Conservation (phyloP, 2,888 invertebrate genomes). For the Sinohyriopsis cumingii region DNA sequence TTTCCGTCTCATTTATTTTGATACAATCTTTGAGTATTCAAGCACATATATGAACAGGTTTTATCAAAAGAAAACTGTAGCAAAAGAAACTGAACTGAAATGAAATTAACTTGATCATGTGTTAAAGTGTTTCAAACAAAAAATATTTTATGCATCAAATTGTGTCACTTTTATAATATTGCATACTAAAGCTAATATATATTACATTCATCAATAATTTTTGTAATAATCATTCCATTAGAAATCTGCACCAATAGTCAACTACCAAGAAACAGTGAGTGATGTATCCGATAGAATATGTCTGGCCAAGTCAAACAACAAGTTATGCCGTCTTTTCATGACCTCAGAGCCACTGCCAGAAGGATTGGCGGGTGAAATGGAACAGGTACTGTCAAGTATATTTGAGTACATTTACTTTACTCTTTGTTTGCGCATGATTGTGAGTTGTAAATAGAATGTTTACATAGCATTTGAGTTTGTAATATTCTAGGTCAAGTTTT, state of each 20-base stretch:
- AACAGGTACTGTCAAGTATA: conserved; percentile 78
- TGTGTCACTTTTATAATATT: background rate
- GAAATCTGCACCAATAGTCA: conserved; percentile 98
- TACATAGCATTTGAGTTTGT: too few relatives aligned
- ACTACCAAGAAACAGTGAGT: conserved; percentile 89
- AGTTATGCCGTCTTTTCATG: conserved; percentile 98
- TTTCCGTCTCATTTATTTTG: too few relatives aligned
- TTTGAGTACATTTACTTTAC: background rate
- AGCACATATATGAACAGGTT: background rate
- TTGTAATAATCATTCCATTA: conserved; percentile 73
- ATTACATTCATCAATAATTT: background rate
- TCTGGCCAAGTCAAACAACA: conserved; percentile 99
- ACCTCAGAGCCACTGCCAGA: conserved; percentile 97
- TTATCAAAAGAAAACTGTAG: background rate
- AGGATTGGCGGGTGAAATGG: conserved; percentile 97
- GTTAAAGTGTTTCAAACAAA: too few relatives aligned
- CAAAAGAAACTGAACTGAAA: too few relatives aligned
- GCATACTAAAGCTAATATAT: background rate
- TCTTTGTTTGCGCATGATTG: too few relatives aligned
- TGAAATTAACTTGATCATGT: too few relatives aligned
- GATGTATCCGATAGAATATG: conserved; percentile 96
- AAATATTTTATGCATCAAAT: background rate
- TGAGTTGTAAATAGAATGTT: too few relatives aligned
- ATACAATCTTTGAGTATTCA: too few relatives aligned
- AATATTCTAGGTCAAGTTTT: too few relatives aligned